Base-by-base conservation (phyloP, 1,140 invertebrate species). In the Drosophila repletoides region DNA sequence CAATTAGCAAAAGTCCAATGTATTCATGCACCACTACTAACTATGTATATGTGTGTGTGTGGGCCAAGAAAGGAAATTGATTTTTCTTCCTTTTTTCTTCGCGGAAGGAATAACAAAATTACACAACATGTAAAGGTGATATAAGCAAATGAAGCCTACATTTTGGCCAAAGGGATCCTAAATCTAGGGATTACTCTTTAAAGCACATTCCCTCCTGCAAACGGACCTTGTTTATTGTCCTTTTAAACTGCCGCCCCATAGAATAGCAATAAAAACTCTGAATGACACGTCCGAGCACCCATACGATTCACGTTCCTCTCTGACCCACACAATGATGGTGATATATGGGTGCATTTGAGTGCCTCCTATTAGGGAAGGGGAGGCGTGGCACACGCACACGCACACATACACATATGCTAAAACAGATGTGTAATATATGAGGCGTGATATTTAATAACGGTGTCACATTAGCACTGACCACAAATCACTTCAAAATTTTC, bases 391-490 rank as follows among this genome's bases (percentile, higher is more conserved):
- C 12, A 6, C 6, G 34, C 4, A 40, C 14, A 17, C 5, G 15
- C 34, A 15, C n/a, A 40, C 5, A 10, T 33, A 31, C 19, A 33
- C 14, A 10, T n/a, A 52, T 26, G 26, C 17, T 36, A n/a, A 38
- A 29, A 55, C 31, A 31, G 15, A 15, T 48, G 21, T 38, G 10
- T 49, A 60, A 51, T 76, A 72, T 76, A 76, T 76, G 55, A 45
- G 68, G 60, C 60, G 68, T 76, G 67, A 76, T 76, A 76, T 76
- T 72, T 72, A 68, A 34, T 51, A 68, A 41, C 40, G 24, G 40
- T 63, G 67, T 68, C 74, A 76, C 67, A 76, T 76, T 76, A 76
- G 68, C 74, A 67, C 38, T 68, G 68, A 72, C 56, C 73, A 76
- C 73, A 76, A 76, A 76, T 76, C 73, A 76, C 73, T 17, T n/a